phyloP scores from a whole-genome alignment of 1,140 invertebrate species.

The Procambarus clarkii region DNA sequence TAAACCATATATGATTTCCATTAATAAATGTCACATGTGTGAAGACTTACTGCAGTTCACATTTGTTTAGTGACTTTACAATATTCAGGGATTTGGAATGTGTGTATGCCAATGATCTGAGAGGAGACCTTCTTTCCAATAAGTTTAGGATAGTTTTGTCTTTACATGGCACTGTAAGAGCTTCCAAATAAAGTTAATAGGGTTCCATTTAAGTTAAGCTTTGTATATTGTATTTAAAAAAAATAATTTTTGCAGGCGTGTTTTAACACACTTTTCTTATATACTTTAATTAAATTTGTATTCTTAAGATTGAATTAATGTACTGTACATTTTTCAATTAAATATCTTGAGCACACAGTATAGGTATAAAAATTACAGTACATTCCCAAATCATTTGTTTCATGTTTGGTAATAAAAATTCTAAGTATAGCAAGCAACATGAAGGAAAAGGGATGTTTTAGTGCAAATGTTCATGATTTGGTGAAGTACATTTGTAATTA shows the following conservation, averaged over 20 bases:
- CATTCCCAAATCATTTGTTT: no score
- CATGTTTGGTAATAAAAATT: no score
- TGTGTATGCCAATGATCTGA: not conserved
- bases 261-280: no score
- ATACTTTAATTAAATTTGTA: no score
- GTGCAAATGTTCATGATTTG: no score
- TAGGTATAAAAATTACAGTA: no score
- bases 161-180: not conserved
- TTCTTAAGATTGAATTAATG: no score
- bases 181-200: not conserved
- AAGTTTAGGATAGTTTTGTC: not conserved
- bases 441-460: no score
- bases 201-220: not conserved
- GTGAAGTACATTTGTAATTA: no score
- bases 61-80: not conserved
- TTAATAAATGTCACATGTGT: not conserved
- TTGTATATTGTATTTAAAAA: not conserved
- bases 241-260: not conserved
- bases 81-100: conserved; percentile 3
- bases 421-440: no score
- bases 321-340: no score
- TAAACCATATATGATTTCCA: not conserved
- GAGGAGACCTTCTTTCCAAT: not conserved
- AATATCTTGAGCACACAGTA: no score
- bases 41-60: not conserved